Evolutionary conservation across 2,888 invertebrate species (phyloP).

Genomic region (Erannis defoliaria): DNA sequence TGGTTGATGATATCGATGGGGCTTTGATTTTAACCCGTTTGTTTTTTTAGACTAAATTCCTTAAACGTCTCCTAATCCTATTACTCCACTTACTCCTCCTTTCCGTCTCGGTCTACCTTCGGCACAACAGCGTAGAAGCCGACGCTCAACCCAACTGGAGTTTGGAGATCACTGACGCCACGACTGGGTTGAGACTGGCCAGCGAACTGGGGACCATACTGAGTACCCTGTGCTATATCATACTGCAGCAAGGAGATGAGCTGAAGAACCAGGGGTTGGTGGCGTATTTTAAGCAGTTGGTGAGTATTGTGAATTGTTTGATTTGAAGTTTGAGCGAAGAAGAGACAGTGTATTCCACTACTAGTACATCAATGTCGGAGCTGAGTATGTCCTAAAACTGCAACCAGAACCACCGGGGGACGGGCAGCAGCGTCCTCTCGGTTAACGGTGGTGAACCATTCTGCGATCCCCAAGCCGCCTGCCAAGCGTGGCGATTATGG

Average conservation of each 20-base stretch:
- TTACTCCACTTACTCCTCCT: slow-evolving; percentile 95
- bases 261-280: slow-evolving; percentile 96
- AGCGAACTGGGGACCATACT: slow-evolving; percentile 95
- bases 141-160: slow-evolving; percentile 74
- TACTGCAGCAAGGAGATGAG: slow-evolving; percentile 97
- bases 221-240: slow-evolving; percentile 95
- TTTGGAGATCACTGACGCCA: slow-evolving; percentile 67
- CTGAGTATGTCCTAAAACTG: too few relatives aligned
- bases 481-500: too few relatives aligned
- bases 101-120: slow-evolving; percentile 95
- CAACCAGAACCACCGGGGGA: too few relatives aligned
- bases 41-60: slow-evolving; percentile 93
- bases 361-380: neutral
- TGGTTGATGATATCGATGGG: too few relatives aligned
- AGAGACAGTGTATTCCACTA: too few relatives aligned
- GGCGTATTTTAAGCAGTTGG: slow-evolving; percentile 97
- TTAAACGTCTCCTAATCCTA: slow-evolving; percentile 95
- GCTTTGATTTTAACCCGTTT: neutral
- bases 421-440: too few relatives aligned
- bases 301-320: slow-evolving; percentile 67
- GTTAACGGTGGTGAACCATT: too few relatives aligned
- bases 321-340: too few relatives aligned
- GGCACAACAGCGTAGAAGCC: slow-evolving; percentile 87
- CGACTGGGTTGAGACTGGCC: slow-evolving; percentile 88
- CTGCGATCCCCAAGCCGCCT: too few relatives aligned